phyloP scores from a whole-genome alignment of 2,888 invertebrate species.

The Pharmacophagus antenor region DNA sequence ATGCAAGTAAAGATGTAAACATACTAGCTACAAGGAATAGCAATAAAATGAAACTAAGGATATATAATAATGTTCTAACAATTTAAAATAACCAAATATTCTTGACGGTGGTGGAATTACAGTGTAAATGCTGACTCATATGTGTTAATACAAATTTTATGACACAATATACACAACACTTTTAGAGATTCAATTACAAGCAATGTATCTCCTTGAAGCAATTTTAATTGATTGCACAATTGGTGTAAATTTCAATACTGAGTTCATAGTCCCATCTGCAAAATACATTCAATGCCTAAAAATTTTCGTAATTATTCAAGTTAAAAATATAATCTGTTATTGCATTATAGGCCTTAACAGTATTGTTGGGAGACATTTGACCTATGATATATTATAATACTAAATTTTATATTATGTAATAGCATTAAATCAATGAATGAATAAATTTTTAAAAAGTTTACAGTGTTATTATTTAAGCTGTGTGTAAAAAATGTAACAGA shows the following conservation, averaged over 20 bases:
- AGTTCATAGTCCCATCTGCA: slow-evolving; percentile 21
- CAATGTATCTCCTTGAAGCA: slow-evolving; percentile 37
- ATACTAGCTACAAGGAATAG: slow-evolving; percentile 28
- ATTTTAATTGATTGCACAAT: slow-evolving; percentile 33
- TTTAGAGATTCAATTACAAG: slow-evolving; percentile 44
- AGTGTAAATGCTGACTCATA: slow-evolving; percentile 39
- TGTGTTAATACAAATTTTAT: slow-evolving; percentile 31
- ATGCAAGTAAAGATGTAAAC: slow-evolving; percentile 47
- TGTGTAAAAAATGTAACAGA: neutral
- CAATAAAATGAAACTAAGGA: slow-evolving; percentile 27
- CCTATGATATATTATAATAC: neutral
- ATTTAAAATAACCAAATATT: slow-evolving; percentile 29
- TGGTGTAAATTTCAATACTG: slow-evolving; percentile 15
- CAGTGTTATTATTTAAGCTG: neutral
- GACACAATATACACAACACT: slow-evolving; percentile 32
- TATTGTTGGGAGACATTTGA: neutral
- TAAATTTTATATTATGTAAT: neutral
- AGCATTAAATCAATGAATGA: neutral
- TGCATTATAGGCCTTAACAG: slow-evolving; percentile 21
- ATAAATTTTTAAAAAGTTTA: neutral
- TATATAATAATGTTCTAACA: slow-evolving; percentile 27
- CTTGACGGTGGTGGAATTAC: slow-evolving; percentile 36
- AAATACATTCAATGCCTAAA: slow-evolving; percentile 1
- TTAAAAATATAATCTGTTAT: neutral
- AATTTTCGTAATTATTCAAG: neutral